Evolutionary conservation across 2,888 invertebrate genomes (phyloP), one percentile per base, ranked within the genome.

Genomic region (Deladenus siricidicola): DNA sequence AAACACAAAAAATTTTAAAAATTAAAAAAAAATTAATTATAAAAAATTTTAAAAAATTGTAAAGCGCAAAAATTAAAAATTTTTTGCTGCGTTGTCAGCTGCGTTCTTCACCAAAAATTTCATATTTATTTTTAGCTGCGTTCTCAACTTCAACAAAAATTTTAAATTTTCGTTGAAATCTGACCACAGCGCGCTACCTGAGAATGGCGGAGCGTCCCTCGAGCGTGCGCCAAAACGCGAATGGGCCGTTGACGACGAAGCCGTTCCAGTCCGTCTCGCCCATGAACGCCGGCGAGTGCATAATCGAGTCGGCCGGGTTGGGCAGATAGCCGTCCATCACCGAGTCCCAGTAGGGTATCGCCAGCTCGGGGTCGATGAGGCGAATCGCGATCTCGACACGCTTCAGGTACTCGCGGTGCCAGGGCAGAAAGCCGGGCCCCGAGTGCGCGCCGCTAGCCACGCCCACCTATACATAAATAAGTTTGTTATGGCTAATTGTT

Each of bases 291-390:
- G 69, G 69, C 30, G 74, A 74, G 42, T 60, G 53, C 45, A 80
- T 66, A 23, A 80, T 73, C 4, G 80, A 80, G 56, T 79, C 77
- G 8, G 78, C 63, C 3, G 79, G 75, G 47, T 80, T 79, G 21
- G 75, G 76, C 1, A 80, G 73, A 47, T 73, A 75, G 48, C 72
- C 67, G 65, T 80, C 80, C 66, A 80, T 70, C 19, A 78, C 79
- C 29, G 77, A 73, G 71, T 52, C 78, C 80, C 80, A 80, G 66
- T 80, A 80, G 6, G 80, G 80, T n/a, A 80, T 69, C 23, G 73
- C 71, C 10, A 80, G 76, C 14, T 66, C 60, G 19, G 80, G 80
- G 26, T 80, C 77, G 60, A 80, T 78, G 67, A 76, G 69, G 19
- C 76, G 68, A 23, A 76, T 64, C 1, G 76, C 75, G 55, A 76